Percentiles rank a stretch among this genome's conserved stretches.
Evolutionary conservation across 2,888 invertebrate genomes (phyloP).

Genomic region (Ctenicera cuprea): DNA sequence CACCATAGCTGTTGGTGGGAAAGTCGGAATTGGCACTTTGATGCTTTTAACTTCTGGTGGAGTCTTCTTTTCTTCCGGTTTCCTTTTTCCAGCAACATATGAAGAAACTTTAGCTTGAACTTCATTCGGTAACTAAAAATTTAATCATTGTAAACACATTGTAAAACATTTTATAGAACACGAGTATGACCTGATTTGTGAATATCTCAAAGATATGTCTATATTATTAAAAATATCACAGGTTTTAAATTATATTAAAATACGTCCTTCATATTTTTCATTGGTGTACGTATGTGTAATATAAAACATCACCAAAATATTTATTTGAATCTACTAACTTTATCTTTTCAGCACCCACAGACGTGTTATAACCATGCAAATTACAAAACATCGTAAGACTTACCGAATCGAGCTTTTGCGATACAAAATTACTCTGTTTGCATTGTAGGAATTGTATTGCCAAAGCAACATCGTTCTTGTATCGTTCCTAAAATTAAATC

Average conservation of each 20-base stretch:
- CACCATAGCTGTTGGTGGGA: constrained; percentile 91
- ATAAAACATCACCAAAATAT: no score
- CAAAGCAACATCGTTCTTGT: constrained; percentile 93
- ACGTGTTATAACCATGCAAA: no score
- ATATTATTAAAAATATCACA: no score
- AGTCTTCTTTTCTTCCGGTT: constrained; percentile 71
- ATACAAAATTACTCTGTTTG: constrained; percentile 95
- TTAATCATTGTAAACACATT: no score
- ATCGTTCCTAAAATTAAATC: constrained; percentile 83
- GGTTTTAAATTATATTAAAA: no score
- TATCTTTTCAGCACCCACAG: no score
- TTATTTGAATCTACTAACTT: no score
- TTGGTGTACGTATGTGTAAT: no score
- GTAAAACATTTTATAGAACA: no score
- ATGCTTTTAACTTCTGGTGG: constrained; percentile 78
- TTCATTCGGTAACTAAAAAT: constrained; percentile 88
- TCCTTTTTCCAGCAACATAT: constrained; percentile 81
- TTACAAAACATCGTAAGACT: constrained; percentile 71
- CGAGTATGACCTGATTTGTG: no score
- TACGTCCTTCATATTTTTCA: no score
- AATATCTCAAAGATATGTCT: no score
- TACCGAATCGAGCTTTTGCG: constrained; percentile 93
- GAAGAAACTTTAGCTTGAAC: constrained; percentile 92
- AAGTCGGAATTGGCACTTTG: constrained; percentile 85
- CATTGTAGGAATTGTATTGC: constrained; percentile 96